Evolutionary conservation across 2,888 invertebrate genomes (phyloP).

Genomic region (Eueremaeus valkanovi): DNA sequence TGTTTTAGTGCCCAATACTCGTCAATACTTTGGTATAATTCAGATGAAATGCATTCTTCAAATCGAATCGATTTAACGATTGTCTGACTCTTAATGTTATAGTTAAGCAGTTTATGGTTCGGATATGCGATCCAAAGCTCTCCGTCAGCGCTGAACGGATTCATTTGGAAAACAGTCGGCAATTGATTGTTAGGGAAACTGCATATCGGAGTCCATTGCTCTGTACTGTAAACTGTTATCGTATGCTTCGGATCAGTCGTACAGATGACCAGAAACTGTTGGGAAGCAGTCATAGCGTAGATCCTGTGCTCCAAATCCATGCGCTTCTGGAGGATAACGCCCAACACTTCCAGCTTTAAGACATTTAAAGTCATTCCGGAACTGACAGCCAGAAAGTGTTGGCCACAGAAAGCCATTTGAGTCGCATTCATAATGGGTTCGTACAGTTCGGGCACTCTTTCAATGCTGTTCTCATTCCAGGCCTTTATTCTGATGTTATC

Average conservation of each 20-base stretch:
- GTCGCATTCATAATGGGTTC: slow-evolving; percentile 29
- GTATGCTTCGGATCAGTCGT: background rate
- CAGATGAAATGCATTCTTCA: slow-evolving; percentile 10
- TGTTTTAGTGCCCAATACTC: slow-evolving; percentile 36
- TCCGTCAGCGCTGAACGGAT: background rate
- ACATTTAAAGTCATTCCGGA: slow-evolving; percentile 31
- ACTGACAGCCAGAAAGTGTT: slow-evolving; percentile 2
- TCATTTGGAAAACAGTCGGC: slow-evolving; percentile 1
- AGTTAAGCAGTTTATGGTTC: slow-evolving; percentile 20
- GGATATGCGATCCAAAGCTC: slow-evolving; percentile 35
- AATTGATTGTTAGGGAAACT: background rate
- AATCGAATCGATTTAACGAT: background rate
- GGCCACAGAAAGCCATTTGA: slow-evolving; percentile 16
- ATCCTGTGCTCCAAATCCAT: background rate
- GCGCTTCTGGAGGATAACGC: slow-evolving; percentile 18
- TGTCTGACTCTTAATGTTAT: background rate
- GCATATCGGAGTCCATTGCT: background rate
- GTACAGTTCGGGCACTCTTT: slow-evolving; percentile 30
- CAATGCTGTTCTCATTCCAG: slow-evolving; percentile 9
- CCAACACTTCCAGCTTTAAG: slow-evolving; percentile 33
- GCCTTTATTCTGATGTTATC: slow-evolving; percentile 25
- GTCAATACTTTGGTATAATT: background rate
- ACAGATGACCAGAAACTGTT: slow-evolving; percentile 5
- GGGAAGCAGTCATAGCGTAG: background rate
- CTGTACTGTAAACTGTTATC: background rate